Evolutionary conservation across 2,797 vertebrate genomes (phyloP), one percentile per base, ranked within the genome.

Genomic region (Balearica regulorum): DNA sequence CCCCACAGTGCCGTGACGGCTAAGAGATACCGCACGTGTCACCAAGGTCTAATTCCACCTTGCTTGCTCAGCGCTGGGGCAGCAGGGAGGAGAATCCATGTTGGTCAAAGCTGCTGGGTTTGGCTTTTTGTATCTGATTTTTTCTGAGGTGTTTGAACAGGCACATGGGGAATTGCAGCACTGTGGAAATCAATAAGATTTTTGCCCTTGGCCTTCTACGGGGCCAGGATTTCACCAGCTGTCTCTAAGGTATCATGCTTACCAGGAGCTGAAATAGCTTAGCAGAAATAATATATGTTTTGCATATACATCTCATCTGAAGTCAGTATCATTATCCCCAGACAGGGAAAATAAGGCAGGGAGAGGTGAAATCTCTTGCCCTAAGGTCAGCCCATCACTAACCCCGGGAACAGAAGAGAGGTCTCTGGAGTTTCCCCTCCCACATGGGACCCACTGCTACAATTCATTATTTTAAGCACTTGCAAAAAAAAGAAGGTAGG

Each of bases 381-480:
- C 51, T 39, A 35, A 46, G 33, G 17, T 93, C 89, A 93, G 57
- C 28, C 31, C n/a, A 16, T 71, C 57, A 17, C 35, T 71, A 87
- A 60, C 18, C 16, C 24, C 2, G 1, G 53, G 35, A 85, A 39
- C 1, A 92, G 57, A 62, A 83, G 33, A 82, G 13, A 81, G 28
- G 5, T 69, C 26, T 87, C 54, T 61, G 62, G 86, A 81, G 22
- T 72, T 92, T 75, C 35, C 46, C n/a, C 4, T 85, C 57, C 55
- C 28, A 10, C 1, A 1, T 58, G 62, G 49, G 33, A 87, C 54
- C 49, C 57, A 24, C 37, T 16, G 37, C 41, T 83, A 76, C 48
- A 79, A 83, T 82, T 84, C 49, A 43, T 70, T 95, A 89, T 91
- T 94, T 90, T 89, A 87, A 93, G 37, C 28, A 11, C 24, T 83